A percentile compares a stretch with the other conserved stretches of the same genome.
Conservation (phyloP, 2,113 vertebrate genomes). For the Brienomyrus brachyistius region DNA sequence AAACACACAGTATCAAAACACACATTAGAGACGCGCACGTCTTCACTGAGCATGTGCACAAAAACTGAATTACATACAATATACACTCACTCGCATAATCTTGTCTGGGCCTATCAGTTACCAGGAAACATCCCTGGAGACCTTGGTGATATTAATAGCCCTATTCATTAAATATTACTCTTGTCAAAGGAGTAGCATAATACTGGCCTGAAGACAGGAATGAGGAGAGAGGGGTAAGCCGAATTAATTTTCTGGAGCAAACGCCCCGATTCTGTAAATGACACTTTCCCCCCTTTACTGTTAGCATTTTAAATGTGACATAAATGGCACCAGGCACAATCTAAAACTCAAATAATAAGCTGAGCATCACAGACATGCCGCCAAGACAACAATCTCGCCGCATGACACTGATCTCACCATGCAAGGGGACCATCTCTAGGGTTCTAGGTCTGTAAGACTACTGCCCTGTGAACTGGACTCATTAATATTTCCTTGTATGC, state of each 20-base stretch:
- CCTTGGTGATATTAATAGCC: conserved; percentile 87
- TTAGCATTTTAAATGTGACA: conserved; percentile 96
- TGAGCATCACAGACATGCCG: conserved; percentile 22
- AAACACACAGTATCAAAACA: conserved; percentile 29
- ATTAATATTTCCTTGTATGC: conserved; percentile 11
- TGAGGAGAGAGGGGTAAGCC: conserved; percentile 80
- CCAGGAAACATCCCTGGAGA: conserved; percentile 78
- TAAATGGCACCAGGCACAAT: conserved; percentile 84
- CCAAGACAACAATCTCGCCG: background rate
- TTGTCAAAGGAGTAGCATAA: conserved; percentile 93
- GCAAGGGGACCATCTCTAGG: background rate
- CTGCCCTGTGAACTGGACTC: background rate
- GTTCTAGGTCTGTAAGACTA: background rate
- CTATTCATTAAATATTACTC: conserved; percentile 97
- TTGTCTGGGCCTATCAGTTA: conserved; percentile 74
- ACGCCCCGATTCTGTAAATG: conserved; percentile 85
- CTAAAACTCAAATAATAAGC: conserved; percentile 83
- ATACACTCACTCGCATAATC: conserved; percentile 39
- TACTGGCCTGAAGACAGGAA: conserved; percentile 90
- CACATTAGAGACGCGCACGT: conserved; percentile 42
- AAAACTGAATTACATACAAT: conserved; percentile 32
- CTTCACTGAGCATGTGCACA: conserved; percentile 36
- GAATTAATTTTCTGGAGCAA: conserved; percentile 92
- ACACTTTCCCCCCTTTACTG: conserved; percentile 73
- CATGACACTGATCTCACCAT: background rate